Base-by-base conservation (phyloP, 1,140 invertebrate species). In the Sitobion miscanthi region DNA sequence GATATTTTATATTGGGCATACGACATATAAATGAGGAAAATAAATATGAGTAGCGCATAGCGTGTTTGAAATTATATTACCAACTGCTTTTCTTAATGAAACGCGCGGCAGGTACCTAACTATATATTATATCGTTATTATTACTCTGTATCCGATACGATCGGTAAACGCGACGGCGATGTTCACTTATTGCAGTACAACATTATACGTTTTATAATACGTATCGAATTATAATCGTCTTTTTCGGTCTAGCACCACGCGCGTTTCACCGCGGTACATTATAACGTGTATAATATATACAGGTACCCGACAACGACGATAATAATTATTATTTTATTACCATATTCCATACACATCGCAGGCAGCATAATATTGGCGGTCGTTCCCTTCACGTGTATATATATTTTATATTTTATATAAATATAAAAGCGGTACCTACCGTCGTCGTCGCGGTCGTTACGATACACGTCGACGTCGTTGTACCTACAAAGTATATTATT, bases 291-390 rank as follows among this genome's bases (percentile, higher is more conserved):
- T 7, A 54, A 45, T 42, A 85, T 23, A 49, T 69, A n/a, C 62
- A n/a, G 45, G 86, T 49, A 49, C 25, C 45, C 20, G 38, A 86
- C 42, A n/a, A 86, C 85, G 85, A 47, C n/a, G n/a, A 62, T 42
- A 90, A 90, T 62, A 90, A 90, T 90, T 35, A 90, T 90, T 90
- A 90, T 62, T 90, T 90, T 90, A 90, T 90, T 90, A 57, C 88
- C 25, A 45, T 90, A 62, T 90, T 54, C 52, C 87, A 38, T 25
- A 57, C 35, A 89, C 17, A 54, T 38, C 6, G 0, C 20, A 3
- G 42, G 0, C 47, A 21, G 85, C 42, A n/a, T 47, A 77, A 86
- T 86, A 42, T 86, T n/a, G n/a, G 87, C 47, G 87, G 49, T 87
- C 45, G 86, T 87, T 87, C 30, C 45, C 86, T 87, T 17, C 45